Conservation (phyloP, 2,797 vertebrate genomes). For the Rhabdophis nuchalis region DNA sequence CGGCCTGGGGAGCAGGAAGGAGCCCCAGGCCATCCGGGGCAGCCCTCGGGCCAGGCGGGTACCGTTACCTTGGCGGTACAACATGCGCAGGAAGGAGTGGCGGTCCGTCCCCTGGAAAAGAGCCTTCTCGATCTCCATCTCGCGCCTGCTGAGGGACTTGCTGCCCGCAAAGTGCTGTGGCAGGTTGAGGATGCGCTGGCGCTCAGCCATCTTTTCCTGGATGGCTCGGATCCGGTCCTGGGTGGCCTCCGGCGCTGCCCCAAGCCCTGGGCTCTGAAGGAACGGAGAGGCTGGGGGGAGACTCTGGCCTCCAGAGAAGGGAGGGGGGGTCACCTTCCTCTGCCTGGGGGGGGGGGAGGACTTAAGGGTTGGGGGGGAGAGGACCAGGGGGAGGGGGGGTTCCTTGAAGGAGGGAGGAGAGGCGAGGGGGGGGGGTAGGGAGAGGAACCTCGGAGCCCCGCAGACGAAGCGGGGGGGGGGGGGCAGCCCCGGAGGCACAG, state of each 20-base stretch:
- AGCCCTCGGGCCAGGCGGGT: no score
- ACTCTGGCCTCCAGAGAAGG: not conserved
- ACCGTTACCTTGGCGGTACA: conserved; percentile 85
- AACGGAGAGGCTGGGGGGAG: not conserved
- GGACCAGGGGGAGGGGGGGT: no score
- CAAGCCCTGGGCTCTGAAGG: conserved; percentile 61
- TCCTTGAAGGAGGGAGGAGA: not conserved
- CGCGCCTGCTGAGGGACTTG: conserved; percentile 82
- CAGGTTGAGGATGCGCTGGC: conserved; percentile 78
- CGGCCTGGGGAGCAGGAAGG: not conserved
- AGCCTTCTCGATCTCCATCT: conserved; percentile 93
- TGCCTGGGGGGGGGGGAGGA: no score
- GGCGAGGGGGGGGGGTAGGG: no score
- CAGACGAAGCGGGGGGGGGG: not conserved
- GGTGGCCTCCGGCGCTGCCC: conserved; percentile 78
- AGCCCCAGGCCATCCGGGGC: not conserved
- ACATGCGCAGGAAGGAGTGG: conserved; percentile 81
- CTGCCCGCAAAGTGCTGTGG: conserved; percentile 89
- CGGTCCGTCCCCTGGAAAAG: conserved; percentile 88
- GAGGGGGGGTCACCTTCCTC: not conserved
- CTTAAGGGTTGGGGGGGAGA: no score
- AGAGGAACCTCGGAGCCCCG: not conserved
- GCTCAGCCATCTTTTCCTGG: conserved; percentile 81
- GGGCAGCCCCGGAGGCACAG: no score
- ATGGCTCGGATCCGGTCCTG: conserved; percentile 82